These are phyloP conservation scores for Rhinopomastus cyanomelas DNA, from an alignment of 2,113 vertebrate genomes.

Conservation along the genomic window DNA sequence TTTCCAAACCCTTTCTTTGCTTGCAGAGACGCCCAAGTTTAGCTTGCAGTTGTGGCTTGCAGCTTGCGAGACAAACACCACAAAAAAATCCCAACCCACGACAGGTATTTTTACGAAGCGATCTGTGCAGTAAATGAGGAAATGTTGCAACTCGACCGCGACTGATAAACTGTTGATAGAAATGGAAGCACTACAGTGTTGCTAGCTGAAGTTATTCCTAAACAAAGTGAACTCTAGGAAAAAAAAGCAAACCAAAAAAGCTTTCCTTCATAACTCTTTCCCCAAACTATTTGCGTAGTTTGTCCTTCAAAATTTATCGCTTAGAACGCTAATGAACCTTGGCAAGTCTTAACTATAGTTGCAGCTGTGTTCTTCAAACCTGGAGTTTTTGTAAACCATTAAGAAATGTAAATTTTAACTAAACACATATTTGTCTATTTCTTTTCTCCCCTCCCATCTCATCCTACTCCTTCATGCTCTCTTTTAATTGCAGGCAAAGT, in stretches of 20 bases:
- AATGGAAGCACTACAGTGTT: slow-evolving; percentile 70
- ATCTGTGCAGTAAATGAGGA: slow-evolving; percentile 33
- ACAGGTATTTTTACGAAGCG: slow-evolving; percentile 23
- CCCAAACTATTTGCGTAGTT: slow-evolving; percentile 75
- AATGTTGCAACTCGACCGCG: slow-evolving; percentile 59
- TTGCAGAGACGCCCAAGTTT: no score
- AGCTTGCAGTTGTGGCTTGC: no score
- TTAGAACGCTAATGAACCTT: slow-evolving; percentile 80
- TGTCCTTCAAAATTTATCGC: slow-evolving; percentile 82
- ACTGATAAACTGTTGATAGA: slow-evolving; percentile 71
- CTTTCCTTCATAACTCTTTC: slow-evolving; percentile 50
- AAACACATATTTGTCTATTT: slow-evolving; percentile 26
- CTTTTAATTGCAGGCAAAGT: slow-evolving; percentile 49
- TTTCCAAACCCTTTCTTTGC: no score
- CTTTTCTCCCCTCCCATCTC: background rate
- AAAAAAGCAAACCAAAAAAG: slow-evolving; percentile 26
- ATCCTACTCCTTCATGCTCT: background rate
- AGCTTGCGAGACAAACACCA: no score
- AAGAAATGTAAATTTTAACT: slow-evolving; percentile 39
- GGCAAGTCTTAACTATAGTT: slow-evolving; percentile 78
- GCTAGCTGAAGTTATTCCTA: slow-evolving; percentile 71
- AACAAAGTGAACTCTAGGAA: slow-evolving; percentile 67
- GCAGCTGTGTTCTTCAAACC: slow-evolving; percentile 77
- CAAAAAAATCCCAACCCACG: no score
- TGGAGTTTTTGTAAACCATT: slow-evolving; percentile 70